Evolutionary conservation across 2,888 invertebrate species (phyloP), one percentile per base, ranked within the genome.

Genomic region (Drosophila multiciliata): DNA sequence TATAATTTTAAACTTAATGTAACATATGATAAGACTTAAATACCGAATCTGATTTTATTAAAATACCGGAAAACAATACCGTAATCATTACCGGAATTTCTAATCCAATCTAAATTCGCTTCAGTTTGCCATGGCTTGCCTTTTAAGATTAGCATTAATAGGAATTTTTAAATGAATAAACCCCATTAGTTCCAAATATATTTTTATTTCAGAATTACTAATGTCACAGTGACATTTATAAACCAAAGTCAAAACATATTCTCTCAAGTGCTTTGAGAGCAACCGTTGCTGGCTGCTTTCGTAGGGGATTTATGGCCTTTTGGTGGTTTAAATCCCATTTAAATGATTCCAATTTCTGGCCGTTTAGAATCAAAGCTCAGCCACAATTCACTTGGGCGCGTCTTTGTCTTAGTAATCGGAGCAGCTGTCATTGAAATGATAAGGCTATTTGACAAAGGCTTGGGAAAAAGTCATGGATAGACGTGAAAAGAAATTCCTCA

Each of bases 361-460:
- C 78, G 68, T 58, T 79, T 72, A 64, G 75, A 62, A 75, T 80
- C 75, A 80, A 88, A 75, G 73, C 69, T 70, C 68, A 78, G 73
- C 66, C 68, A 26, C 40, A 42, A 61, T 66, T 65, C 68, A 73
- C 74, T 80, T 71, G 67, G 70, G 69, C 60, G 66, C 23, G 58
- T 67, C 60, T 78, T 78, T 66, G 72, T 33, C 70, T 60, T 49
- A 9, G 54, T 61, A 66, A 78, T 61, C 61, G 78, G 71, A 83
- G 74, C 59, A 67, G 66, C 75, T 87, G 83, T 77, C 88, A 82
- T 61, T 80, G 62, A 71, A 86, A 83, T 71, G 88, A 88, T 84
- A 84, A 83, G 73, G 69, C 83, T 74, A 73, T 79, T 79, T 85
- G 73, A 80, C 75, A 80, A 73, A 66, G 73, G 72, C 68, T 59